Conservation (phyloP, 2,113 vertebrate species). For the Lates calcarifer region DNA sequence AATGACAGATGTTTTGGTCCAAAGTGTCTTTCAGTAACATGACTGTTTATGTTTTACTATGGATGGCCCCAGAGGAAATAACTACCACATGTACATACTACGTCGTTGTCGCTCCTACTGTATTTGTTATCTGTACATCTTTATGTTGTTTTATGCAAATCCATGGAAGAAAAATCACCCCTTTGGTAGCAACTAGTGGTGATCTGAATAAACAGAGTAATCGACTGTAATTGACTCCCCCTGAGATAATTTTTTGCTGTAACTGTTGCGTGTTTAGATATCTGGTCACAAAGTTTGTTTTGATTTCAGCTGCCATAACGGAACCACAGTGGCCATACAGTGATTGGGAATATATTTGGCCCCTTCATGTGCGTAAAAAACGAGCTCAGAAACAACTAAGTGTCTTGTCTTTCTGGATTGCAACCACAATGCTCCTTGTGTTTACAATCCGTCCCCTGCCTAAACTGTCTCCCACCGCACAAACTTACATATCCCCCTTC, state of each 20-base stretch:
- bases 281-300: conserved; percentile 80
- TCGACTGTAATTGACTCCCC: conserved; percentile 66
- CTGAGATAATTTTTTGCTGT: conserved; percentile 51
- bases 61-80: conserved; percentile 54
- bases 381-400: conserved; percentile 66
- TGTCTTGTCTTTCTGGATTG: conserved; percentile 71
- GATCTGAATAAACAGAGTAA: conserved; percentile 70
- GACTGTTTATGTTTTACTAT: conserved; percentile 55
- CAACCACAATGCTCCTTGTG: conserved; percentile 71
- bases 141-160: conserved; percentile 66
- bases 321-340: conserved; percentile 72
- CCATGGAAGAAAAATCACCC: conserved; percentile 26
- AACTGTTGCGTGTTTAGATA: conserved; percentile 74
- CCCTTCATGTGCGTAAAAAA: conserved; percentile 60
- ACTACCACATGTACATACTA: conserved; percentile 51
- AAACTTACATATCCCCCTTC: conserved; percentile 36
- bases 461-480: conserved; percentile 63
- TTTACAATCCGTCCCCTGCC: conserved; percentile 59
- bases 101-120: conserved; percentile 57
- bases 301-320: conserved; percentile 71
- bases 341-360: conserved; percentile 71
- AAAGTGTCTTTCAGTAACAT: conserved; percentile 39
- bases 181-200: conserved; percentile 66
- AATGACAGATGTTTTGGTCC: conserved; percentile 41
- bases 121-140: conserved; percentile 62